phyloP scores from a whole-genome alignment of 2,113 vertebrate genomes.

The Pseudopipra pipra region DNA sequence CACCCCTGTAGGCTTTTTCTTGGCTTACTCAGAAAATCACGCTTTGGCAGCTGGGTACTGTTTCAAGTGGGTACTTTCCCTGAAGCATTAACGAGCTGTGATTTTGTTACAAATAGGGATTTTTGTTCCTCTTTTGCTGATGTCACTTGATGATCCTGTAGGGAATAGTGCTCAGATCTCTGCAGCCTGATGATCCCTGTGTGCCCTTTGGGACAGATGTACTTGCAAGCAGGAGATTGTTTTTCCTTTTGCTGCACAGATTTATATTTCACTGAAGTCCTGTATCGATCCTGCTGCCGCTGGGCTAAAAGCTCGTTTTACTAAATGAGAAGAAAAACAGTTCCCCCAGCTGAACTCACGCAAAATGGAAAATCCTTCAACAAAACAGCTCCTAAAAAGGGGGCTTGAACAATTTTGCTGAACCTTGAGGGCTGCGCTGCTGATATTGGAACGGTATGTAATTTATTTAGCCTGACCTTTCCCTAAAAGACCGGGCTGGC shows the following conservation, averaged over 20 bases:
- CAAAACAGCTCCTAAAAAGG: neutral
- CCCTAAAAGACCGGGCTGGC: neutral
- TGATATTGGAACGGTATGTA: neutral
- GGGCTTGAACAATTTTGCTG: neutral
- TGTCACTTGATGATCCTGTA: constrained; percentile 24
- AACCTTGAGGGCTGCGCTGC: neutral
- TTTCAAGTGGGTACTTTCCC: constrained; percentile 50
- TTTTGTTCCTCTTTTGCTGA: constrained; percentile 48
- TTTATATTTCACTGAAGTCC: constrained; percentile 47
- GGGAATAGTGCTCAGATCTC: neutral
- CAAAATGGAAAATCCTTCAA: constrained; percentile 40
- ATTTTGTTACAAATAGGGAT: constrained; percentile 46
- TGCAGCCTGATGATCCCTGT: constrained; percentile 11
- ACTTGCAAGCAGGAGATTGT: constrained; percentile 27
- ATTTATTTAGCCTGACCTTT: constrained; percentile 58
- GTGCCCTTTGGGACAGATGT: constrained; percentile 45
- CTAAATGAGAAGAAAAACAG: constrained; percentile 44
- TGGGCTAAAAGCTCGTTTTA: constrained; percentile 52
- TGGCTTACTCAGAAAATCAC: neutral
- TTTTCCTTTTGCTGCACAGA: constrained; percentile 56
- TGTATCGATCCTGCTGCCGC: constrained; percentile 13
- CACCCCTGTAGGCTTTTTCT: rapidly evolving
- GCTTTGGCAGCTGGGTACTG: constrained; percentile 35
- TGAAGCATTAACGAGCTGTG: neutral
- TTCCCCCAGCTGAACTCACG: neutral